These are phyloP conservation scores for Gymnogyps californianus DNA, from an alignment of 2,113 vertebrate species.

Conservation along the genomic window DNA sequence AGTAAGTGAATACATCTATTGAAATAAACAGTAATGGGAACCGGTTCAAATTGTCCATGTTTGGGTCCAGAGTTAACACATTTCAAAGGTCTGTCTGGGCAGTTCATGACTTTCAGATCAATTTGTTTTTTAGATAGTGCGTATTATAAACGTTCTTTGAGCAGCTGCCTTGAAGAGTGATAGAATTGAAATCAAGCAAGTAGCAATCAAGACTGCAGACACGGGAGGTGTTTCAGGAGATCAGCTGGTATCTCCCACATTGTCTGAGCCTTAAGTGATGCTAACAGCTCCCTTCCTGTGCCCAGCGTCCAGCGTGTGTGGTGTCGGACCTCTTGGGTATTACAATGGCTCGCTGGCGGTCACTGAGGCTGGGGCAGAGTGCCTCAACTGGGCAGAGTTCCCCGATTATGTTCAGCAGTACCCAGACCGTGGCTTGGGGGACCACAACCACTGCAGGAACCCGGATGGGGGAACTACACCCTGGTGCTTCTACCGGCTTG, in stretches of 20 bases:
- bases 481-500: constrained; percentile 91
- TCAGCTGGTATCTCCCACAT: background rate
- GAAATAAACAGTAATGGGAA: background rate
- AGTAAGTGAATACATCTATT: background rate
- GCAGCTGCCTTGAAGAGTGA: background rate
- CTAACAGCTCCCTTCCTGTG: background rate
- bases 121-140: background rate
- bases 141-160: background rate
- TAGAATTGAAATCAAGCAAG: background rate
- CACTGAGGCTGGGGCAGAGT: constrained; percentile 82
- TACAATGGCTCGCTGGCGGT: constrained; percentile 85
- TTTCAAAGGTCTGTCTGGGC: background rate
- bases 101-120: background rate
- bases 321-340: constrained; percentile 80
- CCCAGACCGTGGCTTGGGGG: constrained; percentile 84
- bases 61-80: background rate
- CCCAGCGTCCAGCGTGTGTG: constrained; percentile 78
- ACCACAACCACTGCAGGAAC: constrained; percentile 89
- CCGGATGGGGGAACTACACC: constrained; percentile 83
- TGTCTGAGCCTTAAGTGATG: background rate
- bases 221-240: background rate
- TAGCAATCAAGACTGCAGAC: background rate
- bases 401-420: constrained; percentile 91
- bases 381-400: constrained; percentile 88
- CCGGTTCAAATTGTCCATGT: background rate